Base-by-base conservation (phyloP, 2,797 vertebrate genomes). In the Micromesistius poutassou region DNA sequence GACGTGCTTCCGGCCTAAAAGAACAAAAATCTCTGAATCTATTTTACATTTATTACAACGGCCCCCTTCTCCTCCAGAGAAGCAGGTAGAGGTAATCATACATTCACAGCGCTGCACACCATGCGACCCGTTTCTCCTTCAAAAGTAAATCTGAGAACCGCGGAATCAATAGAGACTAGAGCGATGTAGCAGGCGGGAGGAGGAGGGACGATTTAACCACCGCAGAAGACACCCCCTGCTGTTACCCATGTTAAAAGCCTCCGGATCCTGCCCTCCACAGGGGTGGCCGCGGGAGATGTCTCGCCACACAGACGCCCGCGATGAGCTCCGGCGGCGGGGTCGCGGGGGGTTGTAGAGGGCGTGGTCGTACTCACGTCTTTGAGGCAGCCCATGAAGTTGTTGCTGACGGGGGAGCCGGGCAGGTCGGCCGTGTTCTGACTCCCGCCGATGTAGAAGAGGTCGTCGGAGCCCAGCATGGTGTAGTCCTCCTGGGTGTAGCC, bases 381-480 rank as follows among this genome's bases (percentile, higher is more conserved):
- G 76, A 98, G 95, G 87, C 97, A 98, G 87, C 97, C 97, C 95
- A 97, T 96, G 91, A 98, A 98, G 94, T 98, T 98, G 94, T 98
- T 98, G 95, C 96, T 98, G 92, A 98, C 95, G 0, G 96, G 96
- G 0, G 97, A 98, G 36, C 97, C 97, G 0, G 97, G 97, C 74
- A 98, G 94, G 90, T 98, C 97, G 0, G 97, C 97, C 0, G 97
- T 97, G 94, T 97, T 97, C 81, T 95, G 94, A 87, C 97, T 98
- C 85, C 97, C 97, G 31, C 97, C 97, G 1, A 98, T 96, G 87
- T 97, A 98, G 94, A 98, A 98, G 92, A 98, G 96, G 88, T 98
- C 97, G 9, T 98, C 97, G 0, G 97, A 98, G 78, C 97, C 97
- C 90, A 98, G 91, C 97, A 98, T 98, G 91, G 97, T 98, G 92